These are phyloP conservation scores for Gobius niger DNA, from an alignment of 2,113 vertebrate genomes.

Conservation along the genomic window DNA sequence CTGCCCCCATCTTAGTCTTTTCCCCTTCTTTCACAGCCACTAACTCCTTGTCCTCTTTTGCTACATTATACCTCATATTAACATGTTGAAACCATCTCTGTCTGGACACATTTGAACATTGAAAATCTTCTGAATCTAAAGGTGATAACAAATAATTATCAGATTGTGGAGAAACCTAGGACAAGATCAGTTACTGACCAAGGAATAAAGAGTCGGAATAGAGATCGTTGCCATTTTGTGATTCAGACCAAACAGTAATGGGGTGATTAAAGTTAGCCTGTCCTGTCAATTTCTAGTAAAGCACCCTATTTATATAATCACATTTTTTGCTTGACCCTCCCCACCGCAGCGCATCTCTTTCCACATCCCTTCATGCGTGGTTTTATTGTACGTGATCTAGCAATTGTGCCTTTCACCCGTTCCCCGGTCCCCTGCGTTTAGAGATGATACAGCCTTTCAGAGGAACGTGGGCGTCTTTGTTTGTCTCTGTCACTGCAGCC, in stretches of 20 bases:
- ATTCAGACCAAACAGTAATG: no score
- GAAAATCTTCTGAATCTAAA: no score
- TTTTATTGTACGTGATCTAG: neutral
- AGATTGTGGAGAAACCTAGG: no score
- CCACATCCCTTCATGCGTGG: neutral
- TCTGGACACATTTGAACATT: no score
- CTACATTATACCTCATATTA: no score
- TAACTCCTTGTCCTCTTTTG: neutral
- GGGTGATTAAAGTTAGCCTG: neutral
- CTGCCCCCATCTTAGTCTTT: neutral
- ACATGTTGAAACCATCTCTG: no score
- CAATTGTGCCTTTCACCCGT: neutral
- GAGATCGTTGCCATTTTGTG: no score
- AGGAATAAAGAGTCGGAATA: no score
- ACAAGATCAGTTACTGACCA: no score
- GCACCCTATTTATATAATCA: neutral
- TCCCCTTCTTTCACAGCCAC: neutral
- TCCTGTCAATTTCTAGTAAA: neutral
- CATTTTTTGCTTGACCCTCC: neutral
- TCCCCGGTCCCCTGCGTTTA: neutral
- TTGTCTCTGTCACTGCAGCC: neutral
- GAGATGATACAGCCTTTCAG: constrained; percentile 1
- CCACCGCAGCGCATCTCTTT: constrained; percentile 7
- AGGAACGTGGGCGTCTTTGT: constrained; percentile 11
- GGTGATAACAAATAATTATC: no score